Percentiles rank a stretch among this genome's conserved stretches.
These are phyloP conservation scores for Sitodiplosis mosellana DNA, from an alignment of 1,140 invertebrate species.

Conservation along the genomic window DNA sequence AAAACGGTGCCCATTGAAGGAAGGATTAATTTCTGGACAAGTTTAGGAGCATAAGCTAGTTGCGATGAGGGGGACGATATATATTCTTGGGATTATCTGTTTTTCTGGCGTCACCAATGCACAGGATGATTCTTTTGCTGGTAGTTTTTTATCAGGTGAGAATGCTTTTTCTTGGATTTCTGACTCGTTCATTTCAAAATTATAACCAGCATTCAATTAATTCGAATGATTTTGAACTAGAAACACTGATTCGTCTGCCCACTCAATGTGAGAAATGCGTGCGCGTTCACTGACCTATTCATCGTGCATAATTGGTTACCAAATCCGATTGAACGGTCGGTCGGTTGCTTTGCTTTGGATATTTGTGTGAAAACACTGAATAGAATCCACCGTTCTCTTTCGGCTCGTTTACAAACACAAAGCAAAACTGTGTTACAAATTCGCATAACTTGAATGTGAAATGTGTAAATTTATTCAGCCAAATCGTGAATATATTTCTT, in stretches of 20 bases:
- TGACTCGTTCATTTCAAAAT: no score
- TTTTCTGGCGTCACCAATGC: background rate
- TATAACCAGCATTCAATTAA: conserved; percentile 4
- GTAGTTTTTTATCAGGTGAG: conserved; percentile 57
- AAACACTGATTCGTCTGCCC: background rate
- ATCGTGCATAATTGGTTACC: background rate
- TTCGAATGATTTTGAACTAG: conserved; percentile 4
- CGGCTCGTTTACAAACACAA: no score
- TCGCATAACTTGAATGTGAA: no score
- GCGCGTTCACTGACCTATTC: background rate
- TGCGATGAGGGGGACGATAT: no score
- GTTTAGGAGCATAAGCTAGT: no score
- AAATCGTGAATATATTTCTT: no score
- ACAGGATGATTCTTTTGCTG: conserved; percentile 57
- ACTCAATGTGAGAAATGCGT: background rate
- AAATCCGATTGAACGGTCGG: background rate
- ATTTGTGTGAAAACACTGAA: background rate
- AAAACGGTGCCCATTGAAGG: no score
- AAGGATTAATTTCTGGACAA: no score
- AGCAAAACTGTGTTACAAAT: no score
- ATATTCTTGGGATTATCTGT: no score
- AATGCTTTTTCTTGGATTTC: no score
- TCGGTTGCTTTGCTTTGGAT: background rate
- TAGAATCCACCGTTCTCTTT: background rate
- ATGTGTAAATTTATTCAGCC: no score